A percentile compares a stretch with the other conserved stretches of the same genome.
These are phyloP conservation scores for Noctua fimbriata DNA, from an alignment of 2,888 invertebrate species.

Conservation along the genomic window DNA sequence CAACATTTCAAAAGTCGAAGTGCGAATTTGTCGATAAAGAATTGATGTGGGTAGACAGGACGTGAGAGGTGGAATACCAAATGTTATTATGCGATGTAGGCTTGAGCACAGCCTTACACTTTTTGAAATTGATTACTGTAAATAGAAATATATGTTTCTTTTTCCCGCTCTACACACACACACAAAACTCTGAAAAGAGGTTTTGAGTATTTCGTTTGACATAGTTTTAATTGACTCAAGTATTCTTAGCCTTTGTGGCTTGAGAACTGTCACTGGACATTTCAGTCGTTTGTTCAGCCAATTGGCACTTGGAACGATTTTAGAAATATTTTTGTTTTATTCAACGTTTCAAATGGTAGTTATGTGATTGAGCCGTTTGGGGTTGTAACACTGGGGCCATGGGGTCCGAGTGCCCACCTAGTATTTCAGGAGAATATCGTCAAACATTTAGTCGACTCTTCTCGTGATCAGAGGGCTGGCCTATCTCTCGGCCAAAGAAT, in stretches of 20 bases:
- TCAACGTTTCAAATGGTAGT: background rate
- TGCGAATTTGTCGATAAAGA: background rate
- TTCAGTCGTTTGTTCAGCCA: background rate
- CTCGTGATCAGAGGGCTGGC: too few relatives aligned
- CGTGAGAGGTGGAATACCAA: conserved; percentile 7
- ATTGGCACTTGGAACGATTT: background rate
- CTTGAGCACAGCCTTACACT: background rate
- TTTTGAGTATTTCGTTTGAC: conserved; percentile 3
- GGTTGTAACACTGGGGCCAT: too few relatives aligned
- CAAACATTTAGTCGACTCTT: too few relatives aligned
- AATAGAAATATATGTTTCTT: background rate
- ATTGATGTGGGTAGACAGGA: conserved; percentile 21
- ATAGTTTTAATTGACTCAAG: conserved; percentile 28
- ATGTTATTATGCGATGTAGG: background rate
- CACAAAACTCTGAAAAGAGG: background rate
- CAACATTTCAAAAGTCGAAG: background rate
- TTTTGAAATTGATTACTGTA: background rate
- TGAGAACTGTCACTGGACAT: background rate
- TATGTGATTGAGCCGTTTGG: too few relatives aligned
- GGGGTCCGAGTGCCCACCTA: too few relatives aligned
- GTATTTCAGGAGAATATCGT: too few relatives aligned
- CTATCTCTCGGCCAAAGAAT: background rate
- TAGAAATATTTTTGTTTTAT: background rate
- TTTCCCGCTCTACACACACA: background rate
- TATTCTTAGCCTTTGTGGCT: conserved; percentile 7